Evolutionary conservation across 2,888 invertebrate genomes (phyloP).

Genomic region (Epinotia demarniana): DNA sequence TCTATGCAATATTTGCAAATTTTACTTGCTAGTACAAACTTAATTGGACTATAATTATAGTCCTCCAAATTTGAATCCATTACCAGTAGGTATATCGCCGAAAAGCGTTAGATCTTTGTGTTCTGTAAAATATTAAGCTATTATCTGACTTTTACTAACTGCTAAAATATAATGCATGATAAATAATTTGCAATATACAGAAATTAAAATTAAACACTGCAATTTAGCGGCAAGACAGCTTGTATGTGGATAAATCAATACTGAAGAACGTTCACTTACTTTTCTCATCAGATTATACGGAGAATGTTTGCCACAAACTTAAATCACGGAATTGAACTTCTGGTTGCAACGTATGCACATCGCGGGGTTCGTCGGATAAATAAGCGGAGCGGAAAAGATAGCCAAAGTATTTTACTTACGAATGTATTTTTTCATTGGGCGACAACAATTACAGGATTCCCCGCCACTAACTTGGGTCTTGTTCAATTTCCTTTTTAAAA

Average conservation of each 20-base stretch:
- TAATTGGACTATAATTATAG: too few species aligned
- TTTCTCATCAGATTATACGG: neutral
- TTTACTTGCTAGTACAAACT: too few species aligned
- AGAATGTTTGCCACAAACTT: neutral
- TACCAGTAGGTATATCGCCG: too few species aligned
- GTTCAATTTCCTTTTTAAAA: neutral
- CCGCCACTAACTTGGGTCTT: neutral
- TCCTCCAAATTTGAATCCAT: too few species aligned
- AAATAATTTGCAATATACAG: neutral
- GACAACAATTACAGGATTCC: slow-evolving; percentile 11
- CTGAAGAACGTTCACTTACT: neutral
- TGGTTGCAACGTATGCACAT: neutral
- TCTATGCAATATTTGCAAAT: too few species aligned
- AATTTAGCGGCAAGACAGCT: neutral
- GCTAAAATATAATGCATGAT: neutral
- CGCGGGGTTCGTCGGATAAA: neutral
- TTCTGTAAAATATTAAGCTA: too few species aligned
- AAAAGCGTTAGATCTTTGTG: too few species aligned
- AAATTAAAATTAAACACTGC: neutral
- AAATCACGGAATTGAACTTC: neutral
- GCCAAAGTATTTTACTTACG: slow-evolving; percentile 1
- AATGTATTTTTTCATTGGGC: slow-evolving; percentile 20
- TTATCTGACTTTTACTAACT: neutral
- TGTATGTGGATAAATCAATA: neutral
- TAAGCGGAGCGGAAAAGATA: neutral